A percentile compares a stretch with the other conserved stretches of the same genome.
Conservation (phyloP, 1,140 invertebrate genomes). For the Nasonia vitripennis region DNA sequence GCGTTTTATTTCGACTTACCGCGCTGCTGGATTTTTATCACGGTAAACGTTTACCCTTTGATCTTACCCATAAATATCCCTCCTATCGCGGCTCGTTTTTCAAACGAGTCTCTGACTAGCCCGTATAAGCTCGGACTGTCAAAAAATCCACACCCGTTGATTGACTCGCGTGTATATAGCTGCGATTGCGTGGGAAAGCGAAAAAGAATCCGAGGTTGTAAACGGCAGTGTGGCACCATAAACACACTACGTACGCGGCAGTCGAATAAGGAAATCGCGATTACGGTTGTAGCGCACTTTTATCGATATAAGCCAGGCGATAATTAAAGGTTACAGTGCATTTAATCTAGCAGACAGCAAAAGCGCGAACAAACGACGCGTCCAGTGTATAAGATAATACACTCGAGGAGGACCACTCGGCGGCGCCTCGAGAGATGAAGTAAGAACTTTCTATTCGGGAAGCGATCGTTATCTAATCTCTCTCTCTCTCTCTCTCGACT, state of each 20-base stretch:
- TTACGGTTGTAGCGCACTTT: background rate
- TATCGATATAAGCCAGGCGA: background rate
- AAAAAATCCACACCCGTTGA: too few relatives aligned
- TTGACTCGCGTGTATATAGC: too few relatives aligned
- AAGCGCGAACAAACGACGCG: background rate
- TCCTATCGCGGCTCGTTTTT: background rate
- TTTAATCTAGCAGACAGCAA: background rate
- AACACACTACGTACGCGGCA: background rate
- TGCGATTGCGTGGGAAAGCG: too few relatives aligned
- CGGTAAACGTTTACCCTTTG: background rate
- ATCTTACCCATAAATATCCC: too few relatives aligned
- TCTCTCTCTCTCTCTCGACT: background rate
- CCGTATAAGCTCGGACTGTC: too few relatives aligned
- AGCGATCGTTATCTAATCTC: constrained; percentile 70
- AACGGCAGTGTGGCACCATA: background rate
- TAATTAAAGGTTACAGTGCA: background rate
- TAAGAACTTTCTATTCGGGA: constrained; percentile 70
- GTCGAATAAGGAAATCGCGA: background rate
- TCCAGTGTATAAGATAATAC: too few relatives aligned
- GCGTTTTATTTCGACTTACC: background rate
- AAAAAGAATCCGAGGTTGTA: background rate
- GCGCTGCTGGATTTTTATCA: background rate
- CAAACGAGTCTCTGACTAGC: too few relatives aligned
- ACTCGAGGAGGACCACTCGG: background rate
- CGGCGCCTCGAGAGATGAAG: constrained; percentile 45